A percentile compares a stretch with the other conserved stretches of the same genome.
Conservation (phyloP, 2,888 invertebrate species). For the Drosophila borealis region DNA sequence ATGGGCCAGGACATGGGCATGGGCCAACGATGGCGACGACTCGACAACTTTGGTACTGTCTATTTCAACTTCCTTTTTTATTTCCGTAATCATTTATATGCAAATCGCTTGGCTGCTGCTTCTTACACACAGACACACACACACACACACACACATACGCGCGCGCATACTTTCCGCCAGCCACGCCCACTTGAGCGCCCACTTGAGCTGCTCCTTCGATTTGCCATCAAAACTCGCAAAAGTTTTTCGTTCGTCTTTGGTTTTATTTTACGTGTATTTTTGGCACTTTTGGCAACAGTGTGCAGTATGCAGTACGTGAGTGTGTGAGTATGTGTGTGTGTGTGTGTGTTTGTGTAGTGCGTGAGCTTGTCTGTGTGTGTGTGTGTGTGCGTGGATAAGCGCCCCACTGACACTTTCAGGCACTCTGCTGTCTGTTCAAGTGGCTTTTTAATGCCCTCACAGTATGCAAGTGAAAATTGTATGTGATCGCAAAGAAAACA, state of each 20-base stretch:
- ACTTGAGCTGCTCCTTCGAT: constrained; percentile 65
- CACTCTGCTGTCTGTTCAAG: constrained; percentile 9
- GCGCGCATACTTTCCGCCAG: constrained; percentile 22
- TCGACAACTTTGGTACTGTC: constrained; percentile 58
- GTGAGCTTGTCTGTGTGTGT: constrained; percentile 11
- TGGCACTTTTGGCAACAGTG: constrained; percentile 22
- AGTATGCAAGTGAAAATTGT: not conserved
- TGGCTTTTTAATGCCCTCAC: constrained; percentile 19
- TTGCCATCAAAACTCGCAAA: constrained; percentile 68
- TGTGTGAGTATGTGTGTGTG: constrained; percentile 20
- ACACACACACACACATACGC: constrained; percentile 29
- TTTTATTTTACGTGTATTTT: constrained; percentile 36
- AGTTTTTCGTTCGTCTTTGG: constrained; percentile 41
- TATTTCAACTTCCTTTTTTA: constrained; percentile 80
- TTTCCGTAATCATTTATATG: constrained; percentile 81
- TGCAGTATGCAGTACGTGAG: constrained; percentile 5
- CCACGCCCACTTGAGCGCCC: constrained; percentile 37
- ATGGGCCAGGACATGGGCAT: constrained; percentile 15
- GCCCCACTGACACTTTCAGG: constrained; percentile 20
- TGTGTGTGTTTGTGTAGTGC: constrained; percentile 21
- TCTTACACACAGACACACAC: constrained; percentile 29
- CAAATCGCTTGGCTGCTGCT: constrained; percentile 70
- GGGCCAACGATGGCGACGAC: constrained; percentile 30
- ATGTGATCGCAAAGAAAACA: not conserved
- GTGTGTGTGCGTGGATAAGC: constrained; percentile 28